Evolutionary conservation across 2,113 vertebrate species (phyloP).

Genomic region (Cyprinodon variegatus): DNA sequence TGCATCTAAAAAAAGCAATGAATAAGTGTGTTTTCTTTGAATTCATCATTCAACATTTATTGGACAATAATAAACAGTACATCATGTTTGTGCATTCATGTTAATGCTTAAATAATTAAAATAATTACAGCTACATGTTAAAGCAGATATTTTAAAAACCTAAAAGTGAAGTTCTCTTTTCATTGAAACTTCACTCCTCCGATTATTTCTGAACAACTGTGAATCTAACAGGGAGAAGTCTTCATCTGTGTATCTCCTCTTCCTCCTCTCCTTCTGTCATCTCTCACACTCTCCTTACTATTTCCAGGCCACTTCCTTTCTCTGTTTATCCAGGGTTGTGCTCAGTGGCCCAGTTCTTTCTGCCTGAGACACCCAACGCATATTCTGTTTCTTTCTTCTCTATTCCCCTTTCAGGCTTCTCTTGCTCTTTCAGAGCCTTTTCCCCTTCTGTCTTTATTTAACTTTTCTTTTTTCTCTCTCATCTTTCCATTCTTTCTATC

Average conservation of each 20-base stretch:
- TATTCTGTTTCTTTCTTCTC: conserved; percentile 39
- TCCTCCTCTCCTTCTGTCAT: conserved; percentile 52
- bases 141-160: too few relatives aligned
- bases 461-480: conserved; percentile 10
- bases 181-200: conserved; percentile 27
- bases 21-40: too few relatives aligned
- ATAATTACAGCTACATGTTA: too few relatives aligned
- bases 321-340: conserved; percentile 63
- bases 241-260: conserved; percentile 43
- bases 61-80: too few relatives aligned
- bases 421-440: conserved; percentile 9
- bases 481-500: conserved; percentile 3
- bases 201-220: conserved; percentile 45
- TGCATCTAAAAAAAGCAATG: too few relatives aligned
- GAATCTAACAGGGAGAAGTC: conserved; percentile 35
- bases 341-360: conserved; percentile 73
- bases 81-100: too few relatives aligned
- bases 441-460: conserved; percentile 35
- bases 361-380: conserved; percentile 54
- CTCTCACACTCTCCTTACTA: conserved; percentile 30
- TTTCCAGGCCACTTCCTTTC: conserved; percentile 62
- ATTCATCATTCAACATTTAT: too few relatives aligned
- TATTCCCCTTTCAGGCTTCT: conserved; percentile 10
- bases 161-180: background rate
- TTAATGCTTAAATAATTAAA: too few relatives aligned